Evolutionary conservation across 2,888 invertebrate genomes (phyloP).

Genomic region (Drosophila melanosoma): DNA sequence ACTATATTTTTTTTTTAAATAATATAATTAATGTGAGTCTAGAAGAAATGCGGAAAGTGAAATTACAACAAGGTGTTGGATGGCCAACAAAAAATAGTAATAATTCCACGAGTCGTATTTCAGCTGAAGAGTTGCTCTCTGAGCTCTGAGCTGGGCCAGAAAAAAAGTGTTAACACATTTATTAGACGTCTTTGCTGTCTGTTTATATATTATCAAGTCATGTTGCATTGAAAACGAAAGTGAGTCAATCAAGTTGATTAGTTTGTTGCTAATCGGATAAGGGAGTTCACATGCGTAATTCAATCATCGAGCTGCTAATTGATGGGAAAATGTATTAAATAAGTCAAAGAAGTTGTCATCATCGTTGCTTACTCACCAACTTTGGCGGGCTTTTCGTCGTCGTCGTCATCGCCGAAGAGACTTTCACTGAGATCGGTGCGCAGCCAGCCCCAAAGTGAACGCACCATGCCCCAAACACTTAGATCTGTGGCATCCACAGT

Average conservation of each 20-base stretch:
- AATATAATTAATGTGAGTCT: constrained; percentile 54
- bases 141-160: not conserved
- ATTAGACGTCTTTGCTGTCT: constrained; percentile 37
- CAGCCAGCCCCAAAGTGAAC: constrained; percentile 82
- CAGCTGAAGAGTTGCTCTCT: constrained; percentile 2
- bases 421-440: constrained; percentile 82
- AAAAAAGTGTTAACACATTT: constrained; percentile 56
- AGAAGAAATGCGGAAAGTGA: constrained; percentile 73
- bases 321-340: constrained; percentile 25
- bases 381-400: constrained; percentile 58
- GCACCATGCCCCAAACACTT: constrained; percentile 81
- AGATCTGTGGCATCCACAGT: constrained; percentile 66
- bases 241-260: constrained; percentile 56
- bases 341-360: constrained; percentile 13
- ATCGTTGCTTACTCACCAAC: constrained; percentile 66
- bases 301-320: constrained; percentile 58
- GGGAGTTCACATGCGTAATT: constrained; percentile 22
- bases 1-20: constrained; percentile 13
- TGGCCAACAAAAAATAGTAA: constrained; percentile 24
- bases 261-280: constrained; percentile 62
- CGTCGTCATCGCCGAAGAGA: constrained; percentile 72
- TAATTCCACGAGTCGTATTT: constrained; percentile 18
- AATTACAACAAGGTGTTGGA: constrained; percentile 58
- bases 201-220: constrained; percentile 30
- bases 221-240: constrained; percentile 79